These are phyloP conservation scores for Agrochola circellaris DNA, from an alignment of 2,888 invertebrate species.

Conservation along the genomic window DNA sequence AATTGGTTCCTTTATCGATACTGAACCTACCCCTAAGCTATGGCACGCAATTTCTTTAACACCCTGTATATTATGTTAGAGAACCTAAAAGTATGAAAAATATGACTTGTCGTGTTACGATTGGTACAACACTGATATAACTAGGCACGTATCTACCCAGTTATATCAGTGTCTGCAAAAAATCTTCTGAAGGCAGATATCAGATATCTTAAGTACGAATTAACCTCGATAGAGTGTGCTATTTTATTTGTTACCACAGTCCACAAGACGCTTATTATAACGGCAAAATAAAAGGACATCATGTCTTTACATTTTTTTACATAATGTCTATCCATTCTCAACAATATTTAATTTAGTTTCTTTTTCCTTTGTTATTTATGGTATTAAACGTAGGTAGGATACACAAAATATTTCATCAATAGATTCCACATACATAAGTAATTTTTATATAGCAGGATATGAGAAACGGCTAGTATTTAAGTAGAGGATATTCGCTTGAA, in stretches of 20 bases:
- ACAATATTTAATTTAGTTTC: background rate
- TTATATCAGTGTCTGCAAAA: background rate
- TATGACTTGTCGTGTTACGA: background rate
- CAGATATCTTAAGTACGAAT: background rate
- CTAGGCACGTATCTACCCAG: background rate
- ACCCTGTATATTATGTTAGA: background rate
- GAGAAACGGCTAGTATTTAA: background rate
- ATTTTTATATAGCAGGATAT: slow-evolving; percentile 5
- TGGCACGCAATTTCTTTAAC: too few species aligned
- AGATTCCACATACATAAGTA: background rate
- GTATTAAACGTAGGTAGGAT: background rate
- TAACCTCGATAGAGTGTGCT: background rate
- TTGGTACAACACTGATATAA: too few species aligned
- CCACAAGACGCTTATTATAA: background rate
- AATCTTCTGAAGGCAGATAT: background rate
- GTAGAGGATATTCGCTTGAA: slow-evolving; percentile 31
- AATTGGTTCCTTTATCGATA: too few species aligned
- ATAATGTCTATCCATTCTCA: background rate
- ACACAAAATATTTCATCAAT: background rate
- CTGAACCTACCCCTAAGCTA: too few species aligned
- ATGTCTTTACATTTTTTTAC: background rate
- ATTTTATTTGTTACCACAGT: background rate
- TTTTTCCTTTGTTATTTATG: background rate
- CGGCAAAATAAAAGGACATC: background rate
- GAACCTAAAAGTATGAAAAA: background rate